Conservation (phyloP, 2,113 vertebrate genomes). For the Athene noctua region DNA sequence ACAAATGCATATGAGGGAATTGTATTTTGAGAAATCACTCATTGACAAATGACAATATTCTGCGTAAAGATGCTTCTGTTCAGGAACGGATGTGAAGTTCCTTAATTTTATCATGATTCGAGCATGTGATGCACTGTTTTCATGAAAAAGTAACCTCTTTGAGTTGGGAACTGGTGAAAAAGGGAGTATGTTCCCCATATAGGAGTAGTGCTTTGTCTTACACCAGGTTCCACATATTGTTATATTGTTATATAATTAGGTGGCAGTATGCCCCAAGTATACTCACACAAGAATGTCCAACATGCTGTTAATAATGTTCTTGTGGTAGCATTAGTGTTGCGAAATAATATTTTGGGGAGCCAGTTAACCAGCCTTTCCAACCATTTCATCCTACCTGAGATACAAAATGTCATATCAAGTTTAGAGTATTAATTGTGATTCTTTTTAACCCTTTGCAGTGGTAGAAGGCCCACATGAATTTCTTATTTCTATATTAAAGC, state of each 20-base stretch:
- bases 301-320: not conserved
- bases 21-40: not conserved
- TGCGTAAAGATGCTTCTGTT: not conserved
- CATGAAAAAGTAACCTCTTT: not conserved
- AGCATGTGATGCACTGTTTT: not conserved
- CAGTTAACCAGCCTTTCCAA: not conserved
- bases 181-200: not conserved
- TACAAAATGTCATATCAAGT: not conserved
- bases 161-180: not conserved
- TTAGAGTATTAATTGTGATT: not conserved
- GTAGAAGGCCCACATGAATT: not conserved
- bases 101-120: not conserved
- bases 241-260: not conserved
- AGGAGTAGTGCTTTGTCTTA: not conserved
- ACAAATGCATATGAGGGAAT: not conserved
- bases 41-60: not conserved
- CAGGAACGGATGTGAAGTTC: not conserved
- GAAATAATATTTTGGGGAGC: not conserved
- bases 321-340: not conserved
- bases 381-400: not conserved
- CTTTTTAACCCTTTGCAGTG: not conserved
- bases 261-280: not conserved
- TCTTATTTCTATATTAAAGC: not conserved
- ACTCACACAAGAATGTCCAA: not conserved
- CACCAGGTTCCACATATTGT: not conserved